Conservation (phyloP, 2,888 invertebrate genomes). For the Catocala nupta region DNA sequence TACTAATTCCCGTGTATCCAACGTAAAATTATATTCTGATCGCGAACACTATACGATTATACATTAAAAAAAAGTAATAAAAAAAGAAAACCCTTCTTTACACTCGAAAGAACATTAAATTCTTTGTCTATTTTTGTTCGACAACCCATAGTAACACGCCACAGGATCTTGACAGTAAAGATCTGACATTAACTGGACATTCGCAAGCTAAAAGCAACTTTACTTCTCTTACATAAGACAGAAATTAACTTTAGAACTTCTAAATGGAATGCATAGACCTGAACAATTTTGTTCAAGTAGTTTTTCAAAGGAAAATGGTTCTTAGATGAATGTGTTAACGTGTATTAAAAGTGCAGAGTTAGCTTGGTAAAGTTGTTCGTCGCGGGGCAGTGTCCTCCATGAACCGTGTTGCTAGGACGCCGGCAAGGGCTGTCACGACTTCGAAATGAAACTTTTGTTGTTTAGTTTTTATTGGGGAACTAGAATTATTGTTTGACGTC, state of each 20-base stretch:
- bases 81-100: slow-evolving; percentile 57
- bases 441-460: slow-evolving; percentile 62
- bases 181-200: slow-evolving; percentile 59
- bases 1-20: slow-evolving; percentile 33
- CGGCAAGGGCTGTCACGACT: slow-evolving; percentile 79
- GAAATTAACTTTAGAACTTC: slow-evolving; percentile 20
- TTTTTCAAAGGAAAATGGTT: slow-evolving; percentile 38
- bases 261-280: slow-evolving; percentile 55
- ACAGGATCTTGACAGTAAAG: slow-evolving; percentile 74
- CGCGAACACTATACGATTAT: slow-evolving; percentile 55
- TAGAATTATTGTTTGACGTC: slow-evolving; percentile 52
- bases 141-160: slow-evolving; percentile 76
- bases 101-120: slow-evolving; percentile 78
- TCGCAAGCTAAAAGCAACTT: slow-evolving; percentile 48
- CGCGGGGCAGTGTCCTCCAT: slow-evolving; percentile 78
- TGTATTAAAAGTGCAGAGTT: slow-evolving; percentile 26
- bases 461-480: slow-evolving; percentile 52
- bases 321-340: slow-evolving; percentile 45
- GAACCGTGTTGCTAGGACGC: slow-evolving; percentile 77
- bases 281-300: slow-evolving; percentile 44
- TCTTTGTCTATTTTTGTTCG: slow-evolving; percentile 80
- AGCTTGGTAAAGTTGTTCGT: slow-evolving; percentile 59
- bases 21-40: slow-evolving; percentile 54
- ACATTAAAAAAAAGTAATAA: slow-evolving; percentile 59
- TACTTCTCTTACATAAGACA: slow-evolving; percentile 20